Evolutionary conservation across 2,113 vertebrate species (phyloP).

Genomic region (Elgaria multicarinata): DNA sequence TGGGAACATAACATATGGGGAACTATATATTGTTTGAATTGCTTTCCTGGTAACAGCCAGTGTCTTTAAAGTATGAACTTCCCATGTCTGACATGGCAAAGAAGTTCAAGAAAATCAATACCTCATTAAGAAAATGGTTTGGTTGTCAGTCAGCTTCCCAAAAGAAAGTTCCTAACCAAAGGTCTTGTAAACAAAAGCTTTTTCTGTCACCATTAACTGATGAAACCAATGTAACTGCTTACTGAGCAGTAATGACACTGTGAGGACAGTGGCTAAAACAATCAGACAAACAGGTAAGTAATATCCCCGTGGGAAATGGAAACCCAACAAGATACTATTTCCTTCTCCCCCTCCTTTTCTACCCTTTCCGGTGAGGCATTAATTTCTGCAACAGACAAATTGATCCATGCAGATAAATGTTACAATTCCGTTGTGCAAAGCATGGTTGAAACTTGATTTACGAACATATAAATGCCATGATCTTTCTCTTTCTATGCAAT

Average conservation of each 20-base stretch:
- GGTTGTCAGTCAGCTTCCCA: conserved; percentile 8
- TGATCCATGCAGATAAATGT: background rate
- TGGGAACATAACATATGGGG: conserved; percentile 9
- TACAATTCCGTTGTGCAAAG: background rate
- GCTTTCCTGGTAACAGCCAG: background rate
- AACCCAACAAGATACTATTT: background rate
- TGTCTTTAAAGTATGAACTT: conserved; percentile 47
- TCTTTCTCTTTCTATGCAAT: background rate
- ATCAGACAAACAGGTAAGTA: background rate
- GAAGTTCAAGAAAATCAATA: conserved; percentile 42
- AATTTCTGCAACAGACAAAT: background rate
- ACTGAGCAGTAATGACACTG: background rate
- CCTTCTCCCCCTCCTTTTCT: background rate
- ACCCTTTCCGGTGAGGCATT: background rate
- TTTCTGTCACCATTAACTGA: conserved; percentile 20
- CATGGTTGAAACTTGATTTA: background rate
- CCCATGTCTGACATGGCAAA: conserved; percentile 28
- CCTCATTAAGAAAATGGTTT: conserved; percentile 51
- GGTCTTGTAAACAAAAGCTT: conserved; percentile 39
- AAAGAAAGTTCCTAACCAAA: conserved; percentile 31
- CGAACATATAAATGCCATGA: background rate
- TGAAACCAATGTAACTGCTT: conserved; percentile 10
- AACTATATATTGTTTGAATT: background rate
- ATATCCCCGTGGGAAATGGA: background rate
- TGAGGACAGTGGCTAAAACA: conserved; percentile 10